A percentile compares a stretch with the other conserved stretches of the same genome.
Evolutionary conservation across 1,140 invertebrate genomes (phyloP).

Genomic region (Drosophila tani): DNA sequence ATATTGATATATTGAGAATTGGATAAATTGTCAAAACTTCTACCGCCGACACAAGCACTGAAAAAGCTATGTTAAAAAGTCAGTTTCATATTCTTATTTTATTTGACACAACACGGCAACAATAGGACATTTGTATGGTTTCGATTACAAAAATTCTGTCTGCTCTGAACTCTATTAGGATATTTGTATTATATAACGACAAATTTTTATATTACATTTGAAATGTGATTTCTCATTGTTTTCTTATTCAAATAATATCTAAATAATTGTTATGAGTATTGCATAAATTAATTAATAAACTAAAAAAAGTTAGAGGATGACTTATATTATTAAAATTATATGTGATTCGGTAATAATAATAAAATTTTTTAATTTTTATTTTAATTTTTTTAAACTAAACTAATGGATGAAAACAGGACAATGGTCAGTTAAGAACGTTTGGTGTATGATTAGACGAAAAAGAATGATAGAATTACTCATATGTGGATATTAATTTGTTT

Average conservation of each 20-base stretch:
- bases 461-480: neutral
- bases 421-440: constrained; percentile 3
- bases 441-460: neutral
- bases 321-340: neutral
- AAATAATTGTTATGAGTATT: constrained; percentile 1
- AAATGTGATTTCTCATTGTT: constrained; percentile 1
- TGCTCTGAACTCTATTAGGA: constrained; percentile 5
- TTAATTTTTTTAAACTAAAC: neutral
- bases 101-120: constrained; percentile 15
- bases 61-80: neutral
- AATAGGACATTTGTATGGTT: neutral
- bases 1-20: too few species aligned
- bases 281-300: constrained; percentile 2
- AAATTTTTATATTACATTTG: constrained; percentile 3
- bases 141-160: neutral
- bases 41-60: too few species aligned
- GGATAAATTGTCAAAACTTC: too few species aligned
- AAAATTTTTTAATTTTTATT: neutral
- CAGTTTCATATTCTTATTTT: neutral
- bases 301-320: neutral
- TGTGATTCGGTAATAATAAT: neutral
- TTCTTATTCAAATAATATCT: neutral
- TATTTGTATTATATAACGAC: constrained; percentile 1
- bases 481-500: constrained; percentile 4
- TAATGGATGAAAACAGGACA: constrained; percentile 12